phyloP scores from a whole-genome alignment of 2,888 invertebrate species.

The Rhagium mordax region DNA sequence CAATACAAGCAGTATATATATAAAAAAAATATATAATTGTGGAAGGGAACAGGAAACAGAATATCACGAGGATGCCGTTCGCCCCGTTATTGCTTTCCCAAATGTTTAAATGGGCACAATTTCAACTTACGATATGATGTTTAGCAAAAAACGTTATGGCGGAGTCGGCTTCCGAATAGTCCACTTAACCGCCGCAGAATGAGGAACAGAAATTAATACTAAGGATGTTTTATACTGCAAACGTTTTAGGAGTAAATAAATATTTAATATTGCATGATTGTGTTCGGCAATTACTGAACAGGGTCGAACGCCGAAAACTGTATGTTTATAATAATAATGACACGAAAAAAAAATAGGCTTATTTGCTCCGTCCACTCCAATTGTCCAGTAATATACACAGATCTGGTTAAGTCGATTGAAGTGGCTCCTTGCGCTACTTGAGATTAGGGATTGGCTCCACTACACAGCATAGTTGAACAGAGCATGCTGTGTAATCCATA shows the following conservation, averaged over 20 bases:
- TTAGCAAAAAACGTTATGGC: neutral
- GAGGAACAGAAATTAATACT: neutral
- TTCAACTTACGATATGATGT: conserved; percentile 2
- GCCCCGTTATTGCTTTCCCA: neutral
- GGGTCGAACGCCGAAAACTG: too few relatives aligned
- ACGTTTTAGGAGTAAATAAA: too few relatives aligned
- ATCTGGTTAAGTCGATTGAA: neutral
- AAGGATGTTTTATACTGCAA: too few relatives aligned
- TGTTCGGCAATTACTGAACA: too few relatives aligned
- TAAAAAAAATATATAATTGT: neutral
- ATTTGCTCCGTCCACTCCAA: neutral
- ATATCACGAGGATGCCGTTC: neutral
- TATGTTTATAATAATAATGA: too few relatives aligned
- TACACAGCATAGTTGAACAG: neutral
- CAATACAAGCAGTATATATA: neutral
- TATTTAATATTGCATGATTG: too few relatives aligned
- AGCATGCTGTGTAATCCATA: neutral
- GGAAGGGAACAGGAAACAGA: neutral
- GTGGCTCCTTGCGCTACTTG: neutral
- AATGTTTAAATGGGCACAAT: conserved; percentile 7
- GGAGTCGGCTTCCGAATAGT: neutral
- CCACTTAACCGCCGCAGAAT: neutral
- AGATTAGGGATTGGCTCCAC: neutral
- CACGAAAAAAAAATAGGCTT: too few relatives aligned
- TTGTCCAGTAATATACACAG: neutral